Evolutionary conservation across 1,140 invertebrate species (phyloP).

Genomic region (Drosophila pectinifera): DNA sequence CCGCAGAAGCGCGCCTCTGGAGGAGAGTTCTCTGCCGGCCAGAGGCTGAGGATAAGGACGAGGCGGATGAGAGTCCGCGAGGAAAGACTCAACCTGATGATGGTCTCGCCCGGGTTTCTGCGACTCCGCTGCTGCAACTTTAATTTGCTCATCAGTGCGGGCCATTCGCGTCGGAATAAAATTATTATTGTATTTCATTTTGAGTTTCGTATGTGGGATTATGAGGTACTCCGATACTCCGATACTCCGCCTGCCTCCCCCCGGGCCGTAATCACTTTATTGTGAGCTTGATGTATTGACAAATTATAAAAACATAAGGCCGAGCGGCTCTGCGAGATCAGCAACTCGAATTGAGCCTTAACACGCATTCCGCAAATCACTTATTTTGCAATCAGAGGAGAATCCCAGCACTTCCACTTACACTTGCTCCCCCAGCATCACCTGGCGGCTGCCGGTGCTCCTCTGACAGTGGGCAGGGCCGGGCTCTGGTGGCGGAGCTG

Average conservation of each 20-base stretch:
- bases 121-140: slow-evolving; percentile 53
- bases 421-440: slow-evolving; percentile 4
- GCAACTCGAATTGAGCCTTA: slow-evolving; percentile 55
- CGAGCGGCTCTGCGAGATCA: not conserved
- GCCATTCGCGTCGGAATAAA: slow-evolving; percentile 69
- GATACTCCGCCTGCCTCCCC: not conserved
- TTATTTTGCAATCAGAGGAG: slow-evolving; percentile 74
- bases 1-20: slow-evolving; percentile 51
- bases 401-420: slow-evolving; percentile 26
- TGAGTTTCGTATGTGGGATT: slow-evolving; percentile 44
- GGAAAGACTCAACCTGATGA: slow-evolving; percentile 46
- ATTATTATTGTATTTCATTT: slow-evolving; percentile 78
- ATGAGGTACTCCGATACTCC: not conserved
- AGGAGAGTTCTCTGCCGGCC: slow-evolving; percentile 18
- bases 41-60: not conserved
- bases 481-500: slow-evolving; percentile 47
- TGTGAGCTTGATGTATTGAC: slow-evolving; percentile 79
- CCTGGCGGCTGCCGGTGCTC: slow-evolving; percentile 13
- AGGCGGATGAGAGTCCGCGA: slow-evolving; percentile 6
- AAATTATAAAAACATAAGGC: slow-evolving; percentile 77
- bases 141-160: slow-evolving; percentile 73
- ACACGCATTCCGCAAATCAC: slow-evolving; percentile 68
- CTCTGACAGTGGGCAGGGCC: slow-evolving; percentile 33
- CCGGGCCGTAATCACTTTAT: slow-evolving; percentile 73
- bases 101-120: slow-evolving; percentile 8